phyloP scores from a whole-genome alignment of 1,140 invertebrate genomes.

The Chionoecetes opilio region DNA sequence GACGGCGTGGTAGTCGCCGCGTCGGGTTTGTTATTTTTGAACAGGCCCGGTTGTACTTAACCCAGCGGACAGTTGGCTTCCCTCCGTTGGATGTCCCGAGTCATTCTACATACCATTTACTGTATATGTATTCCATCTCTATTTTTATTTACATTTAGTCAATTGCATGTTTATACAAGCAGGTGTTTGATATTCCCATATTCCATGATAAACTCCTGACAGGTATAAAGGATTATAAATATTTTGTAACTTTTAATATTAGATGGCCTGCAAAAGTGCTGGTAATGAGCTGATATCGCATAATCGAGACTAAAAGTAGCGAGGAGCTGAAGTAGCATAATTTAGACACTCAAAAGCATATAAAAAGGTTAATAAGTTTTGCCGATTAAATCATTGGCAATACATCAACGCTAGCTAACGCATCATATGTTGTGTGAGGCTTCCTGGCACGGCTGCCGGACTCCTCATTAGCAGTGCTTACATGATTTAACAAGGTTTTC shows the following conservation, averaged over 20 bases:
- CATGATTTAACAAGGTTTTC: too few relatives aligned
- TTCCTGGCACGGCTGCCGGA: neutral
- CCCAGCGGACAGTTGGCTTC: constrained; percentile 69
- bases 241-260: constrained; percentile 6
- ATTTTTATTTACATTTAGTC: constrained; percentile 74
- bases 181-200: constrained; percentile 72
- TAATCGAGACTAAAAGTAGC: neutral
- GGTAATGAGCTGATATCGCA: neutral
- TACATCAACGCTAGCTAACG: neutral
- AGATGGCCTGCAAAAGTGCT: neutral
- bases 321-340: too few relatives aligned
- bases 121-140: constrained; percentile 74
- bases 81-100: constrained; percentile 73
- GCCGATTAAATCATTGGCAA: too few relatives aligned
- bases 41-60: constrained; percentile 63
- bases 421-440: neutral
- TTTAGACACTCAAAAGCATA: too few relatives aligned
- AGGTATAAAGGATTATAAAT: constrained; percentile 33
- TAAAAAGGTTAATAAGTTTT: too few relatives aligned
- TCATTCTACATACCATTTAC: constrained; percentile 72
- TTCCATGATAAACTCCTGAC: constrained; percentile 53
- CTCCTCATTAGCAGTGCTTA: neutral
- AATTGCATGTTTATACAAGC: constrained; percentile 72
- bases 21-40: constrained; percentile 64
- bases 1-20: constrained; percentile 53